Base-by-base conservation (phyloP, 1,140 invertebrate genomes). In the Riptortus pedestris region DNA sequence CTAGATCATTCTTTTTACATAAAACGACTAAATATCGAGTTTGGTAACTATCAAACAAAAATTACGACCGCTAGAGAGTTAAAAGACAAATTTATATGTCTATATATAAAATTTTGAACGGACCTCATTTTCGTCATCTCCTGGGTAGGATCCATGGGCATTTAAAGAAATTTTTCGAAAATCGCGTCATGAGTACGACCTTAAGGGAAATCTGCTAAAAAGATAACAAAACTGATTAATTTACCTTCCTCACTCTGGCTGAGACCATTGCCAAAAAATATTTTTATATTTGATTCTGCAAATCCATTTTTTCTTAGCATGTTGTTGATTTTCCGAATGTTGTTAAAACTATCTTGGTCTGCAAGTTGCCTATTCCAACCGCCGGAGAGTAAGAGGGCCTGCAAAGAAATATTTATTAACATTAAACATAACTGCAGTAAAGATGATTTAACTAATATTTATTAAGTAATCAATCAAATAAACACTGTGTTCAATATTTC, bases 221-320 rank as follows among this genome's bases (percentile, higher is more conserved):
- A n/a, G n/a, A n/a, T n/a, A n/a, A n/a, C n/a, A 51, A 51, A 38
- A 38, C 14, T 7, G 14, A 38, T 5, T 38, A 11, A 33, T 20
- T 33, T 60, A 68, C 67, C 65, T 22, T 33, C 60, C 43, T 69
- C 64, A 28, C 48, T 22, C 12, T 60, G 64, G 51, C 20, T 66
- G 27, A 68, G 68, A 45, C 80, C 79, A 67, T 81, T 81, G 24
- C 78, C 79, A 67, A 74, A 81, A 71, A 81, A 82, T 4, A 79
- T 74, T 67, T 79, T 78, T 38, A 82, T 78, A 65, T 80, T 79
- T 18, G 73, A 70, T 26, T 72, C 70, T 5, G 70, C 72, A 67
- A 81, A 81, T 29, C 80, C 79, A 69, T 77, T 74, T 20, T 71
- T 67, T 47, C 73, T 66, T 3, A 82, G 72, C 73, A 78, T 75